These are phyloP conservation scores for Dermatemys mawii DNA, from an alignment of 2,113 vertebrate species.

Conservation along the genomic window DNA sequence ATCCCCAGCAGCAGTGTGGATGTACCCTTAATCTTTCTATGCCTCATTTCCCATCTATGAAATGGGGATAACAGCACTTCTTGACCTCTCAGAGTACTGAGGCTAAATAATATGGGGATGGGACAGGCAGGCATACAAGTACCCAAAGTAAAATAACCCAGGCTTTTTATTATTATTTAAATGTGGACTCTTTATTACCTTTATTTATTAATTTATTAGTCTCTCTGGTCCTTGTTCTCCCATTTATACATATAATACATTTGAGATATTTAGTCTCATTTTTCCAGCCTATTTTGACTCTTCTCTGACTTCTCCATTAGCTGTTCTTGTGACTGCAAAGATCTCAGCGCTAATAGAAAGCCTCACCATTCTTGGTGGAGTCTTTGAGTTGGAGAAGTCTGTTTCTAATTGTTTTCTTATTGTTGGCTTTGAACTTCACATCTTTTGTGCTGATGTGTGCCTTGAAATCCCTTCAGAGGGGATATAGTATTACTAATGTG, in stretches of 20 bases:
- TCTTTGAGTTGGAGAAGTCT: conserved; percentile 58
- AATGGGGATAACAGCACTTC: neutral
- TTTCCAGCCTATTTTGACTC: conserved; percentile 47
- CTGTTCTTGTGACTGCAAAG: conserved; percentile 41
- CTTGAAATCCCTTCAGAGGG: conserved; percentile 61
- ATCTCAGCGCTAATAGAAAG: conserved; percentile 66
- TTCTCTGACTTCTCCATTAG: conserved; percentile 17
- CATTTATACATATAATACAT: neutral
- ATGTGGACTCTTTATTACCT: neutral
- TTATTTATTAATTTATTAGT: neutral
- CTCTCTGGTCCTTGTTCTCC: neutral
- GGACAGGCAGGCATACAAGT: neutral
- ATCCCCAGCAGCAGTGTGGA: neutral
- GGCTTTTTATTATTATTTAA: neutral
- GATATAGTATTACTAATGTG: conserved; percentile 65
- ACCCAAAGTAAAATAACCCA: neutral
- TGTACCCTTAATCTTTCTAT: neutral
- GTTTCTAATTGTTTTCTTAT: conserved; percentile 79
- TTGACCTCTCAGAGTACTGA: too few species aligned
- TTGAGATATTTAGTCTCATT: conserved; percentile 17
- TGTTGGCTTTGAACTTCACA: conserved; percentile 77
- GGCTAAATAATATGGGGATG: too few species aligned
- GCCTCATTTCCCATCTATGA: neutral
- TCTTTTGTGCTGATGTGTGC: conserved; percentile 60
- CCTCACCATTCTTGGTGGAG: conserved; percentile 51